Evolutionary conservation across 2,888 invertebrate genomes (phyloP).

Genomic region (Amorpha juglandis): DNA sequence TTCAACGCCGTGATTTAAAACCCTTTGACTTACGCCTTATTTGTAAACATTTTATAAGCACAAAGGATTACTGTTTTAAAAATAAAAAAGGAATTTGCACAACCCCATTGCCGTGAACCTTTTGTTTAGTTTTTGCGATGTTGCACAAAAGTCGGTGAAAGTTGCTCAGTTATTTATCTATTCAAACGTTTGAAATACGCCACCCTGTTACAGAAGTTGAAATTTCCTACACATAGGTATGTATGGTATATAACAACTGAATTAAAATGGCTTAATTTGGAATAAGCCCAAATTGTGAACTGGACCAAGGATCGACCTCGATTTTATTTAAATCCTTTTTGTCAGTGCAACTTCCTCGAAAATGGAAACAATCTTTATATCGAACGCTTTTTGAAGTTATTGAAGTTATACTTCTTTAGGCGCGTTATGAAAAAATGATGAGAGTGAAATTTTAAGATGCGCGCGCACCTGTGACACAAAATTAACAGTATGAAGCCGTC

Average conservation of each 20-base stretch:
- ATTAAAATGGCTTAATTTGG: slow-evolving; percentile 17
- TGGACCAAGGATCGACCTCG: slow-evolving; percentile 5
- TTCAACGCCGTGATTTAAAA: slow-evolving; percentile 83
- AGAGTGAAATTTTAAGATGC: no score
- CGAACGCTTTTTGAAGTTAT: no score
- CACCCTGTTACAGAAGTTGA: neutral
- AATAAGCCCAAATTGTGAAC: neutral
- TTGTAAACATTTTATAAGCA: slow-evolving; percentile 78
- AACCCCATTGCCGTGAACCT: slow-evolving; percentile 76
- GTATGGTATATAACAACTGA: neutral
- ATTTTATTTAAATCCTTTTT: neutral
- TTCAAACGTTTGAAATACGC: neutral
- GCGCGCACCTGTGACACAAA: no score
- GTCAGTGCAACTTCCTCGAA: neutral
- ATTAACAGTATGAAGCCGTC: no score
- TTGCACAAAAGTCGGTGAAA: slow-evolving; percentile 63
- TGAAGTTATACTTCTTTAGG: no score
- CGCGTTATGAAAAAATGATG: no score
- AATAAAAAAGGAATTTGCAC: slow-evolving; percentile 74
- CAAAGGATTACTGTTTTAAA: slow-evolving; percentile 74
- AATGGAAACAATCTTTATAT: neutral
- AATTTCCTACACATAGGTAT: neutral
- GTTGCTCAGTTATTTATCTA: slow-evolving; percentile 38
- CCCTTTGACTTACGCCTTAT: slow-evolving; percentile 81
- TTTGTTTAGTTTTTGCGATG: slow-evolving; percentile 62